phyloP scores from a whole-genome alignment of 2,888 invertebrate species.

The Trachelus iudaicus region DNA sequence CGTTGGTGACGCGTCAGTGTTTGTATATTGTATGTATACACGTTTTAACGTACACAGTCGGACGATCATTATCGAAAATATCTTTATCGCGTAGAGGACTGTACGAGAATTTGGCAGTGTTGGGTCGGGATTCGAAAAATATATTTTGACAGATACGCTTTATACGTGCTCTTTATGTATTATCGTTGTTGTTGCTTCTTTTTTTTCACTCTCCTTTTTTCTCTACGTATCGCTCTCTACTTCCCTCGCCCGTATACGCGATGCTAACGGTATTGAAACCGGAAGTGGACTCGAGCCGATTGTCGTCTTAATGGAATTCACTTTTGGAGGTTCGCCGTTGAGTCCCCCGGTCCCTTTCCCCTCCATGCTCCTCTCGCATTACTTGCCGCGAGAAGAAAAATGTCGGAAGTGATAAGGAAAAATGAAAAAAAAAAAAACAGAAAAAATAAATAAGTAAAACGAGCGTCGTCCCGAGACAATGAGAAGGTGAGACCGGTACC shows the following conservation, averaged over 20 bases:
- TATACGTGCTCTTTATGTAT: neutral
- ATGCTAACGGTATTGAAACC: slow-evolving; percentile 44
- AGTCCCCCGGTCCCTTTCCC: neutral
- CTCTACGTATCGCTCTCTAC: neutral
- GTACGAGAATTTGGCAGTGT: neutral
- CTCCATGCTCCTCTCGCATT: neutral
- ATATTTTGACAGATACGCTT: neutral
- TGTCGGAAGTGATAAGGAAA: neutral
- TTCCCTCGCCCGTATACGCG: slow-evolving; percentile 15
- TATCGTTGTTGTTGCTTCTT: neutral
- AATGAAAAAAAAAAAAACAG: neutral
- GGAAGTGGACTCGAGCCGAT: slow-evolving; percentile 38
- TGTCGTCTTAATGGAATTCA: slow-evolving; percentile 52
- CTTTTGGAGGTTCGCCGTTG: slow-evolving; percentile 48
- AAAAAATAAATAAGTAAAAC: slow-evolving; percentile 26
- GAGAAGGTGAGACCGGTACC: neutral
- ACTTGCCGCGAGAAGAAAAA: neutral
- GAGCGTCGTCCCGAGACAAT: slow-evolving; percentile 33
- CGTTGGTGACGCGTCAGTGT: neutral
- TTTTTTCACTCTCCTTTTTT: slow-evolving; percentile 10
- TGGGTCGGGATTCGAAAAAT: neutral
- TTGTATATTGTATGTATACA: slow-evolving; percentile 5
- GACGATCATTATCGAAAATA: neutral
- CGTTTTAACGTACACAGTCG: too few species aligned
- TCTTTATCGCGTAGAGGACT: neutral